Conservation (phyloP, 2,888 invertebrate species). For the Hypena proboscidalis region DNA sequence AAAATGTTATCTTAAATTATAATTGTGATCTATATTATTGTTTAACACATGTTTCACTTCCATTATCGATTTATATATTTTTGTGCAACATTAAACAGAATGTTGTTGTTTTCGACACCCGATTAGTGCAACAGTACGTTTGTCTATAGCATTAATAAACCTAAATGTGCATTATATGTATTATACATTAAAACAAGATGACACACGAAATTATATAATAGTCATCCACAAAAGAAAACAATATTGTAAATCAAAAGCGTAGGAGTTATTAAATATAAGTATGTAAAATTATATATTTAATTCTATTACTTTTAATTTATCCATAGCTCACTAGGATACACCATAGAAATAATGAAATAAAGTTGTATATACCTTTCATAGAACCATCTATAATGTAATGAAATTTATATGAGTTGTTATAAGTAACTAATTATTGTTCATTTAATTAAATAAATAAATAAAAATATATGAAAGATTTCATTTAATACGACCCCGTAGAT, state of each 20-base stretch:
- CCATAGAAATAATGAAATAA: conserved; percentile 13
- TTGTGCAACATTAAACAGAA: too few species aligned
- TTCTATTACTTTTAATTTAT: conserved; percentile 15
- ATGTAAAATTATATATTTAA: conserved; percentile 21
- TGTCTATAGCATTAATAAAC: too few species aligned
- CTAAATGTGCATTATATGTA: too few species aligned
- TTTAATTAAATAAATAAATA: conserved; percentile 19
- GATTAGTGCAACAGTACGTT: too few species aligned
- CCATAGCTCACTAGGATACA: conserved; percentile 14
- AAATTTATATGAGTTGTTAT: conserved; percentile 16
- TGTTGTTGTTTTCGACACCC: too few species aligned
- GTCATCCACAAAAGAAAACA: background rate
- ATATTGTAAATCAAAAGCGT: conserved; percentile 15
- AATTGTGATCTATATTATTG: too few species aligned
- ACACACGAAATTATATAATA: background rate
- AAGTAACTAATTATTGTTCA: conserved; percentile 16
- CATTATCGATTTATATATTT: too few species aligned
- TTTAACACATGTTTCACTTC: too few species aligned
- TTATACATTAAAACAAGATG: too few species aligned
- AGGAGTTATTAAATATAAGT: conserved; percentile 15
- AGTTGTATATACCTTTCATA: conserved; percentile 16
- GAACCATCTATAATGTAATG: conserved; percentile 11
- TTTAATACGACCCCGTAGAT: background rate
- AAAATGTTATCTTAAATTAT: too few species aligned
- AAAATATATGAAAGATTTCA: conserved; percentile 4